Evolutionary conservation across 1,140 invertebrate genomes (phyloP).

Genomic region (roundworm (Caenorhabditis elegans)): DNA sequence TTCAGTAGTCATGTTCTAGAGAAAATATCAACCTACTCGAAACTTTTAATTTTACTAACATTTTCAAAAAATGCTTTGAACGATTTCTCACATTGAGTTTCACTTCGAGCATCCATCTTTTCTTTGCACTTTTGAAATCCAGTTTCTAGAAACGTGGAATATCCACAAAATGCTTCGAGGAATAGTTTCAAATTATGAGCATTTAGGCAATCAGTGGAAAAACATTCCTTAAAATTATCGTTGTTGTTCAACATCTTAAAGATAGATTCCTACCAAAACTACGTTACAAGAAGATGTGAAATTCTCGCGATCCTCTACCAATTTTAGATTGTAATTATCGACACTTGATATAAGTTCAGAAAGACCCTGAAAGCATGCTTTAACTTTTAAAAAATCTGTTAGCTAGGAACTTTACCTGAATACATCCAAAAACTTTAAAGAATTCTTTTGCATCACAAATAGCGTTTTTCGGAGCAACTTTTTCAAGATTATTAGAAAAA

Average conservation of each 20-base stretch:
- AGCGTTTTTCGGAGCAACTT: neutral
- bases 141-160: neutral
- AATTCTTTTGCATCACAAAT: neutral
- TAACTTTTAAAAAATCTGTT: too few species aligned
- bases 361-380: neutral
- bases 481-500: neutral
- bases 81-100: neutral
- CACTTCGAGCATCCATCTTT: neutral
- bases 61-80: constrained; percentile 9
- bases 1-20: neutral
- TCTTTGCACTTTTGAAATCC: neutral
- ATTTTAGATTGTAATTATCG: neutral
- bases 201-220: neutral
- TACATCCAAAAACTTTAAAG: neutral
- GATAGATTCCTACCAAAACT: too few species aligned
- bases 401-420: neutral
- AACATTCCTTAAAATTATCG: neutral
- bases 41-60: neutral
- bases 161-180: neutral
- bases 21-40: neutral
- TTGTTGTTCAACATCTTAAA: too few species aligned
- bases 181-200: neutral
- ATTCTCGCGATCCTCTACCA: neutral
- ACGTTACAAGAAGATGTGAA: neutral
- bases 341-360: neutral